phyloP scores from a whole-genome alignment of 2,797 vertebrate genomes.

The Hypotaenidia philippensis region DNA sequence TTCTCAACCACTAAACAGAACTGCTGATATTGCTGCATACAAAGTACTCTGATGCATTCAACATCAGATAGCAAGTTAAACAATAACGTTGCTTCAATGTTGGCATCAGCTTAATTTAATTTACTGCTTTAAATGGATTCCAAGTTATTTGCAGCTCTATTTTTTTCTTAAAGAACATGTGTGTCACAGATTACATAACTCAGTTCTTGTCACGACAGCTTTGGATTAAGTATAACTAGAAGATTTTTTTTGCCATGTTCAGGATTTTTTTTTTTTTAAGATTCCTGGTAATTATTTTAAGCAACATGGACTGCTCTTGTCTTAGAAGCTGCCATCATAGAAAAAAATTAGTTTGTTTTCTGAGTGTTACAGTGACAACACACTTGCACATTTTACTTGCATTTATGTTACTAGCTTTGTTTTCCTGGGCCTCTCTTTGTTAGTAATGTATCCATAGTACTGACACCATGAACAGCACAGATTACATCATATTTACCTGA shows the following conservation, averaged over 20 bases:
- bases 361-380: not conserved
- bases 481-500: not conserved
- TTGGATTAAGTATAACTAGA: slow-evolving; percentile 12
- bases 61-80: no score
- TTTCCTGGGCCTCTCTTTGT: slow-evolving; percentile 16
- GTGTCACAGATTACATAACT: not conserved
- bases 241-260: not conserved
- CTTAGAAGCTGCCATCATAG: not conserved
- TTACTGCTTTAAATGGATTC: not conserved
- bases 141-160: not conserved
- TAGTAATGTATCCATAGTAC: not conserved
- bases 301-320: not conserved
- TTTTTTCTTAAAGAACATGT: not conserved
- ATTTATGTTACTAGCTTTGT: slow-evolving; percentile 30
- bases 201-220: not conserved
- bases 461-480: not conserved
- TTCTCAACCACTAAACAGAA: slow-evolving; percentile 2
- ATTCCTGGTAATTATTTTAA: slow-evolving; percentile 12
- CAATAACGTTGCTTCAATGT: no score
- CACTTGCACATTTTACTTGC: not conserved
- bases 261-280: not conserved
- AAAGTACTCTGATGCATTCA: not conserved
- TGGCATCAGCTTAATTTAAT: not conserved
- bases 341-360: not conserved
- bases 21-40: not conserved